Percentiles rank a stretch among this genome's conserved stretches.
Conservation (phyloP, 2,113 vertebrate species). For the Stigmatopora nigra region DNA sequence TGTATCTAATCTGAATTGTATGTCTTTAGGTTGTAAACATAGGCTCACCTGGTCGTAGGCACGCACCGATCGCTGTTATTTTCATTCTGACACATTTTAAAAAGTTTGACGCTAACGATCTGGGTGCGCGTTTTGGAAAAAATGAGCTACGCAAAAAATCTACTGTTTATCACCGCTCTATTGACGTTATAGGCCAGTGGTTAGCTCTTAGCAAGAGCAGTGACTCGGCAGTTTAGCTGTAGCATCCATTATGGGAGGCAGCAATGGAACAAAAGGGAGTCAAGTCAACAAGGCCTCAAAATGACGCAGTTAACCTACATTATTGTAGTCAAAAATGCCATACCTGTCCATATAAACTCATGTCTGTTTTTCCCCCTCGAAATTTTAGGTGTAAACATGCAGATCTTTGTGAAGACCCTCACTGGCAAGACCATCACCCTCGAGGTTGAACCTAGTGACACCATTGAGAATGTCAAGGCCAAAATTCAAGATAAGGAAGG, state of each 20-base stretch:
- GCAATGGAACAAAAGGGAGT: slow-evolving; percentile 48
- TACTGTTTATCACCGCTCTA: not conserved
- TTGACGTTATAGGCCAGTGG: not conserved
- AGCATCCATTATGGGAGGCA: slow-evolving; percentile 39
- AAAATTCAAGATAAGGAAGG: slow-evolving; percentile 53
- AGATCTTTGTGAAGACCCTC: slow-evolving; percentile 3
- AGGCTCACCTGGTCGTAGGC: not conserved
- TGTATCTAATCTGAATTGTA: not conserved
- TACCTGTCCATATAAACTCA: too few species aligned
- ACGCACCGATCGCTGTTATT: not conserved
- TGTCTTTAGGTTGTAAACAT: not conserved
- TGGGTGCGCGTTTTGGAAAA: not conserved
- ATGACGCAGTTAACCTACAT: slow-evolving; percentile 45
- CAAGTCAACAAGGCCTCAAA: slow-evolving; percentile 50
- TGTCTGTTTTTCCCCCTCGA: not conserved
- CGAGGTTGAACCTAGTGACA: slow-evolving; percentile 35
- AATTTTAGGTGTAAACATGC: slow-evolving; percentile 23
- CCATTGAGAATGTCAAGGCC: slow-evolving; percentile 42
- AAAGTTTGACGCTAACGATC: not conserved
- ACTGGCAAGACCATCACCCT: slow-evolving; percentile 47
- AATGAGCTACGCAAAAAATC: not conserved
- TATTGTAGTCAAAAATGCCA: not conserved
- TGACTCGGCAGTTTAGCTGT: slow-evolving; percentile 41
- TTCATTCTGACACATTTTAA: not conserved
- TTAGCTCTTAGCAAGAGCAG: not conserved